phyloP scores from a whole-genome alignment of 2,888 invertebrate species.

The Scaeva pyrastri region DNA sequence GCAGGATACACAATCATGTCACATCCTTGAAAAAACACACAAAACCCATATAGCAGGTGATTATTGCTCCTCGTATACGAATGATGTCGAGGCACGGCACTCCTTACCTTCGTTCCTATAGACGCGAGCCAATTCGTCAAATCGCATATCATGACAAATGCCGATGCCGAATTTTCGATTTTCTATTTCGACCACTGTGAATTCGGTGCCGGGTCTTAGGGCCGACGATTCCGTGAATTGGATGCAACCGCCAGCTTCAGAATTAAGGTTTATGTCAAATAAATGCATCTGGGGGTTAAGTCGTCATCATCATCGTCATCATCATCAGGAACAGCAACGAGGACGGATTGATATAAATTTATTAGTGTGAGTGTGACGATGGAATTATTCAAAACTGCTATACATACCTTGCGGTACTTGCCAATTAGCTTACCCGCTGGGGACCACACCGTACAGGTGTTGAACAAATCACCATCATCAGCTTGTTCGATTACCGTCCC shows the following conservation, averaged over 20 bases:
- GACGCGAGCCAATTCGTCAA: slow-evolving; percentile 93
- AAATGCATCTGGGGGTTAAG: slow-evolving; percentile 90
- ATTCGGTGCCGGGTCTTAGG: slow-evolving; percentile 89
- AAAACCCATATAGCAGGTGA: neutral
- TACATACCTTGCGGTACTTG: slow-evolving; percentile 91
- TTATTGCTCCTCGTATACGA: neutral
- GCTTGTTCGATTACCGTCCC: slow-evolving; percentile 95
- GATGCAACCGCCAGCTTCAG: slow-evolving; percentile 90
- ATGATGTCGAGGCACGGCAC: neutral
- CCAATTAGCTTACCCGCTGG: slow-evolving; percentile 91
- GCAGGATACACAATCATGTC: slow-evolving; percentile 95
- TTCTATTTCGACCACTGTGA: slow-evolving; percentile 90
- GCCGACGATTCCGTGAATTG: slow-evolving; percentile 95
- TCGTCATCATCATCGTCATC: neutral
- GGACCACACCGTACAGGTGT: slow-evolving; percentile 95
- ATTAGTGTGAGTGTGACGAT: neutral
- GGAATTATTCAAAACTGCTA: slow-evolving; percentile 8
- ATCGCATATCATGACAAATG: slow-evolving; percentile 97
- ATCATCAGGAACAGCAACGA: too few species aligned
- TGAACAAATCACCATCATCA: slow-evolving; percentile 87
- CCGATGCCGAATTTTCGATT: slow-evolving; percentile 92
- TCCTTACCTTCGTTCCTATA: slow-evolving; percentile 86
- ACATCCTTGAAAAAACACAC: slow-evolving; percentile 87
- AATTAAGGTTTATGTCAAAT: slow-evolving; percentile 93
- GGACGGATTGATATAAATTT: neutral